Evolutionary conservation across 2,888 invertebrate genomes (phyloP), one percentile per base, ranked within the genome.

Genomic region (Acrobasis repandana): DNA sequence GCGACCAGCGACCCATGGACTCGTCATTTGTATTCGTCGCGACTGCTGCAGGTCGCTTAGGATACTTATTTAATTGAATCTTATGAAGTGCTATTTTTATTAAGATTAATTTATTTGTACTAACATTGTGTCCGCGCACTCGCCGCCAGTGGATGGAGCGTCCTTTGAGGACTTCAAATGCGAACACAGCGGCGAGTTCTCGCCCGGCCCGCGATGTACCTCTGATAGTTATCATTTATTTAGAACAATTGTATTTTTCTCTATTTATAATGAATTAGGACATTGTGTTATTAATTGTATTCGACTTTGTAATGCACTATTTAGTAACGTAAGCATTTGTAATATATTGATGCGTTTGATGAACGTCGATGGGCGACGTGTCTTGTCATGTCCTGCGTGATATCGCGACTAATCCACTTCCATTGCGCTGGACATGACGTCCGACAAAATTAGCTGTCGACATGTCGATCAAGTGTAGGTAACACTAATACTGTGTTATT

Each of bases 261-360:
- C 38, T 54, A 54, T 54, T 54, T 38, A 61, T 33, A 58, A 46
- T 57, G 62, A 62, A 62, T 75, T 60, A 62, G 69, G 50, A 56
- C 60, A 46, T 72, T 73, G 69, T 68, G 68, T 68, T 71, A 67
- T 71, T 72, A 62, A 60, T 70, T 64, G 47, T 47, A 57, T 47
- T 57, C 67, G 69, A 71, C 70, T 73, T 74, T 77, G 71, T 77
- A 74, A 72, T 63, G 58, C 70, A 76, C 69, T 60, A 63, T 73
- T 2, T 52, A 52, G 52, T 34, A 34, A 70, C 58, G 63, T 65
- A 63, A 69, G 69, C 70, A 54, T 64, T 68, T 66, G 69, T 77
- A 74, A 28, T 75, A 79, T 72, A 73, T 76, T 77, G 72, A 72
- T 77, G 80, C 81, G 79, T 81, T 80, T 80, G 69, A 71, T 76